Evolutionary conservation across 2,113 vertebrate species (phyloP).

Genomic region (Lophura nycthemera): DNA sequence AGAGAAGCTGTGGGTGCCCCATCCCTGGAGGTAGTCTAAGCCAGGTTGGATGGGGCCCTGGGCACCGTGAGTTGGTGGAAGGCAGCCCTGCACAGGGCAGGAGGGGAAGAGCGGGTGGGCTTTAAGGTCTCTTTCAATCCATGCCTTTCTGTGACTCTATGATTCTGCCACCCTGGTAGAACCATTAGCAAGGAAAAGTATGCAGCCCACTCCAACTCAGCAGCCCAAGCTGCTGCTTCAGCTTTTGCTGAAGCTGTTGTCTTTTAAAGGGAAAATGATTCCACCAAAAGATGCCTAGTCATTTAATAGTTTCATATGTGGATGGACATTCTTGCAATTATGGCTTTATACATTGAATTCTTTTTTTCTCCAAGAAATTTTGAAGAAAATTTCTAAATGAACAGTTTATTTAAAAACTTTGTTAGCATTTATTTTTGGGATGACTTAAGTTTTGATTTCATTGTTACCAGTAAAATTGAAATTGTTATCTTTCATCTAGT

Average conservation of each 20-base stretch:
- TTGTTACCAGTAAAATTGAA: background rate
- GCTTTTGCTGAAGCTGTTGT: background rate
- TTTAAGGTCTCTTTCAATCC: background rate
- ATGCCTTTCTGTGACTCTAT: background rate
- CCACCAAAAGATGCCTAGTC: background rate
- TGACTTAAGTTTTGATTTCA: background rate
- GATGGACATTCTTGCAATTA: background rate
- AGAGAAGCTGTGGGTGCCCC: no score
- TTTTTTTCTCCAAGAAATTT: rapidly evolving
- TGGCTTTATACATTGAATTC: background rate
- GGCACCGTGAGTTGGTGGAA: background rate
- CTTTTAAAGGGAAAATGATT: background rate
- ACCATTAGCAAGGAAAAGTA: background rate
- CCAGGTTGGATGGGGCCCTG: no score
- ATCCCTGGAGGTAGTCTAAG: no score
- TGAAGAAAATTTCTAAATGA: background rate
- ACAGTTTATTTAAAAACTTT: background rate
- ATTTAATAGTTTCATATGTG: background rate
- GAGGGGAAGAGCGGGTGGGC: no score
- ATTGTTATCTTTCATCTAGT: background rate
- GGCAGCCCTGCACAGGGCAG: background rate
- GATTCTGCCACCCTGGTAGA: no score
- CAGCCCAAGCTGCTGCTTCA: background rate
- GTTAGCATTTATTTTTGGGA: background rate
- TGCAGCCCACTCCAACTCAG: background rate